These are phyloP conservation scores for Halcyon badia DNA, from an alignment of 2,797 vertebrate species.

Conservation along the genomic window DNA sequence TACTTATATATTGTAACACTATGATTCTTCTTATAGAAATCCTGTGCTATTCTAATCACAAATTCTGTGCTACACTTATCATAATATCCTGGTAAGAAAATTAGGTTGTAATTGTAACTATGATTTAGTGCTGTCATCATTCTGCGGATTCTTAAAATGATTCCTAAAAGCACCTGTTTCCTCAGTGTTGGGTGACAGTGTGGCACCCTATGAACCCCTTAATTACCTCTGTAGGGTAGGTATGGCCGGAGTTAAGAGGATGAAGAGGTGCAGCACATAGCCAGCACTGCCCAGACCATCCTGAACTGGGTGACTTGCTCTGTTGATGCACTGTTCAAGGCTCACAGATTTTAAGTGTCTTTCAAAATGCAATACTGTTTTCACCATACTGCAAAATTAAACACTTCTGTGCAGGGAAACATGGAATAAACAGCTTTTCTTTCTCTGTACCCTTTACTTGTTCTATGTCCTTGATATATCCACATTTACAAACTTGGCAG, in stretches of 20 bases:
- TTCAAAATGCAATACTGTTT: neutral
- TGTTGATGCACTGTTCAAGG: neutral
- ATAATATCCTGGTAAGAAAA: neutral
- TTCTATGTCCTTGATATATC: neutral
- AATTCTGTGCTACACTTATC: neutral
- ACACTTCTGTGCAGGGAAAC: neutral
- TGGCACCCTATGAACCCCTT: neutral
- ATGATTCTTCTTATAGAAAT: neutral
- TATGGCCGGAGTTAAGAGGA: neutral
- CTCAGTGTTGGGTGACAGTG: accelerated
- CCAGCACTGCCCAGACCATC: neutral
- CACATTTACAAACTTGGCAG: neutral
- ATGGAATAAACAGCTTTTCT: neutral
- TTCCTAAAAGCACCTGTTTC: neutral
- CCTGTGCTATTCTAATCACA: neutral
- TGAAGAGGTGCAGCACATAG: neutral
- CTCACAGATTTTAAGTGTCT: neutral
- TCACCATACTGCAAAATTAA: neutral
- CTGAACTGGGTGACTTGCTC: accelerated
- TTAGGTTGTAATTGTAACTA: neutral
- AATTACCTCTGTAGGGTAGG: accelerated
- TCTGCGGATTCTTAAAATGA: neutral
- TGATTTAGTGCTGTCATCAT: neutral
- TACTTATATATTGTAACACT: neutral
- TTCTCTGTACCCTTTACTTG: neutral